phyloP scores from a whole-genome alignment of 2,888 invertebrate species.

The Thymelicus sylvestris region DNA sequence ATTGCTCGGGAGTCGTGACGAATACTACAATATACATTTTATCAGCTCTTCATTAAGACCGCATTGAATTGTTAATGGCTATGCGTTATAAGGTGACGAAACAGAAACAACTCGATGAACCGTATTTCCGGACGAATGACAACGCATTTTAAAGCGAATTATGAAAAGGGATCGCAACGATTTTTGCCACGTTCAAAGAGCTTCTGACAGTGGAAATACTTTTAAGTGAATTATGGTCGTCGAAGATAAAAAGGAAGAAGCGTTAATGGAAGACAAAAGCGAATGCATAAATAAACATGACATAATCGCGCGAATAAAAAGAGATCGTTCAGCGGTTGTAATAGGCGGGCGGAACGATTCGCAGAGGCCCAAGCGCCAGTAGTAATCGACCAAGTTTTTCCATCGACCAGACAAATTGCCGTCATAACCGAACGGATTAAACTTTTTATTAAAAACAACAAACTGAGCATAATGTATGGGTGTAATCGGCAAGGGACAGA shows the following conservation, averaged over 20 bases:
- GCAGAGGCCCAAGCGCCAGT: constrained; percentile 58
- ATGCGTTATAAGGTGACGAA: constrained; percentile 75
- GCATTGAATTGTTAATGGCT: constrained; percentile 81
- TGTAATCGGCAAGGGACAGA: constrained; percentile 83
- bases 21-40: constrained; percentile 80
- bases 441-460: constrained; percentile 85
- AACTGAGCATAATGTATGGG: constrained; percentile 83
- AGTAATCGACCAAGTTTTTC: constrained; percentile 81
- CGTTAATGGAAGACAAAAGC: constrained; percentile 81
- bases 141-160: constrained; percentile 52
- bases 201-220: constrained; percentile 54
- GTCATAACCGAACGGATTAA: constrained; percentile 84
- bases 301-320: constrained; percentile 73
- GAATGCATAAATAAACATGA: constrained; percentile 79
- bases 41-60: constrained; percentile 79
- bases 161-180: constrained; percentile 58
- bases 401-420: constrained; percentile 82
- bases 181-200: constrained; percentile 54
- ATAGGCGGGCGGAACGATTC: constrained; percentile 56
- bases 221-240: constrained; percentile 68
- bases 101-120: constrained; percentile 67
- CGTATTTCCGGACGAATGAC: constrained; percentile 61
- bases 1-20: constrained; percentile 73
- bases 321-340: constrained; percentile 53
- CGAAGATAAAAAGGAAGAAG: constrained; percentile 57